Percentiles rank a stretch among this genome's conserved stretches.
These are phyloP conservation scores for Cephus spinipes DNA, from an alignment of 2,888 invertebrate species.

Conservation along the genomic window DNA sequence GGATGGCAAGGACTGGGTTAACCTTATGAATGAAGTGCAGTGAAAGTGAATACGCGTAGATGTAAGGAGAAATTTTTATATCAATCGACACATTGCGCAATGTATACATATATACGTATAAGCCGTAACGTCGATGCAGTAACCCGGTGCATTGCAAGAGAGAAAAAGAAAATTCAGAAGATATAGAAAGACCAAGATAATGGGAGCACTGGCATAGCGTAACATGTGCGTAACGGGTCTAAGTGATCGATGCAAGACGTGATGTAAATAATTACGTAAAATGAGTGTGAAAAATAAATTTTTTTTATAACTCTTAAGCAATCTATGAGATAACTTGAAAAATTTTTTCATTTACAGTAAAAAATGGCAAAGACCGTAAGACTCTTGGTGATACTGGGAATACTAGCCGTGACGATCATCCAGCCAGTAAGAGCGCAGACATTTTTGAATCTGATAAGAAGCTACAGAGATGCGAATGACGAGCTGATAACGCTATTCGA, in stretches of 20 bases:
- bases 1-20: not conserved
- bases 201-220: not conserved
- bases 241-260: not conserved
- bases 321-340: not conserved
- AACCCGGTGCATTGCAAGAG: not conserved
- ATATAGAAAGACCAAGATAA: not conserved
- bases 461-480: constrained; percentile 34
- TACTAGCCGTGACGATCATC: not conserved
- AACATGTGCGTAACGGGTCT: not conserved
- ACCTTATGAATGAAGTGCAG: not conserved
- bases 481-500: constrained; percentile 46
- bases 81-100: not conserved
- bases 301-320: not conserved
- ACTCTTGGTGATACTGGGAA: not conserved
- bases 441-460: constrained; percentile 47
- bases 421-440: not conserved
- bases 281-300: not conserved
- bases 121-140: not conserved
- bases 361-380: not conserved
- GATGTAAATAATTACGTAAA: not conserved
- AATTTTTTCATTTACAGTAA: not conserved
- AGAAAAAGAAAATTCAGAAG: not conserved
- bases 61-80: not conserved
- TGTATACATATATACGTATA: too few relatives aligned
- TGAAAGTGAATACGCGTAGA: not conserved